Evolutionary conservation across 2,113 vertebrate genomes (phyloP).

Genomic region (Cyphomyrus discorhynchus): DNA sequence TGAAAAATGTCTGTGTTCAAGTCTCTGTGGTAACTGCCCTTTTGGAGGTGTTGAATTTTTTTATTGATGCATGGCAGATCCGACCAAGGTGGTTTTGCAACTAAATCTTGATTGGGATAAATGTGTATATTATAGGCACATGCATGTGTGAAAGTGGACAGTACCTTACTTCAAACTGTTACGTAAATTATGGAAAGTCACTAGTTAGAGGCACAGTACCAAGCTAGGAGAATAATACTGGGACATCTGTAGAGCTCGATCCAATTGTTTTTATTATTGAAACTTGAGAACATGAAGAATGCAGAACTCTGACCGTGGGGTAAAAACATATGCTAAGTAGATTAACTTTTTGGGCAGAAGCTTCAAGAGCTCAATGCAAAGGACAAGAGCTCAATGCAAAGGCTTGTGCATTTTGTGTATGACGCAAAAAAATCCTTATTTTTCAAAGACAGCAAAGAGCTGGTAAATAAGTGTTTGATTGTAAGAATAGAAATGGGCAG

Average conservation of each 20-base stretch:
- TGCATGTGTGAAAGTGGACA: neutral
- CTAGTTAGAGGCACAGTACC: neutral
- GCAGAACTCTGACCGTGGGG: neutral
- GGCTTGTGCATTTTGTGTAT: neutral
- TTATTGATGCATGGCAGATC: neutral
- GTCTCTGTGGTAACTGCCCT: neutral
- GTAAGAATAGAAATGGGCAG: neutral
- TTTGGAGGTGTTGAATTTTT: neutral
- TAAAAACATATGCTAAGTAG: neutral
- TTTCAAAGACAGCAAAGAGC: neutral
- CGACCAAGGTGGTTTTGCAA: neutral
- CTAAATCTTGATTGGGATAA: neutral
- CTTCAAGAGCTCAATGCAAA: neutral
- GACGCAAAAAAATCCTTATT: neutral
- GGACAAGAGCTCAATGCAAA: neutral
- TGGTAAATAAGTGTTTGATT: neutral
- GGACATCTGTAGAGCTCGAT: neutral
- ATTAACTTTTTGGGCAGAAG: neutral
- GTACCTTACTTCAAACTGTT: neutral
- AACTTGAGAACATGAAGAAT: neutral
- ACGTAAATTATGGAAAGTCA: neutral
- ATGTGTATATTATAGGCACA: neutral
- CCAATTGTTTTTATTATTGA: neutral
- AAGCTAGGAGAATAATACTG: neutral
- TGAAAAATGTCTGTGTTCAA: neutral